phyloP scores from a whole-genome alignment of 2,113 vertebrate genomes.

The Cyanistes caeruleus region DNA sequence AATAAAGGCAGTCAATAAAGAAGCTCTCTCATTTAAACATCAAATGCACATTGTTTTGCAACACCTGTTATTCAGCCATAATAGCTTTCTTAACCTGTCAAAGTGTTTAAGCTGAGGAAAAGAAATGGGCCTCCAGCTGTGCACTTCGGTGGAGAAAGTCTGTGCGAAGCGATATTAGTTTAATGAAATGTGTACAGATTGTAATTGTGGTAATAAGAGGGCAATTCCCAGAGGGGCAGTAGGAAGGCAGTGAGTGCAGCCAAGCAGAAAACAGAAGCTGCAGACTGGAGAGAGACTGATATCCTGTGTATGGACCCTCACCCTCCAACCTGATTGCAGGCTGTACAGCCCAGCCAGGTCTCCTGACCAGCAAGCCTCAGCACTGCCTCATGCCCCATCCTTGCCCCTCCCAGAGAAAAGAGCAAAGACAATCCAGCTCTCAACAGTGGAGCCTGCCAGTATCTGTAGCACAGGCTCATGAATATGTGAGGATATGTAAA shows the following conservation, averaged over 20 bases:
- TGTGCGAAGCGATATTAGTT: constrained; percentile 83
- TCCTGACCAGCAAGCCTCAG: fast-evolving
- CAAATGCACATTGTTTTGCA: constrained; percentile 84
- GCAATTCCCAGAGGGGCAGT: constrained; percentile 81
- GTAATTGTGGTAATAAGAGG: constrained; percentile 96
- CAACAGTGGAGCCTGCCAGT: not conserved
- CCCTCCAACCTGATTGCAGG: not conserved
- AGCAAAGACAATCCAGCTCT: not conserved
- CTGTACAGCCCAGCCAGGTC: not conserved
- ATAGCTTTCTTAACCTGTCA: constrained; percentile 87
- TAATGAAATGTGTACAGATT: constrained; percentile 99
- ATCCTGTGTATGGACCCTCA: not conserved
- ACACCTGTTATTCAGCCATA: constrained; percentile 88
- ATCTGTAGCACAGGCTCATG: not conserved
- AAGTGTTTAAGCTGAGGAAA: constrained; percentile 84
- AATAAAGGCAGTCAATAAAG: constrained; percentile 86
- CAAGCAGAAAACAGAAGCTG: constrained; percentile 77
- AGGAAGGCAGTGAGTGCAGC: constrained; percentile 69
- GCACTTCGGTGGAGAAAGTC: constrained; percentile 79
- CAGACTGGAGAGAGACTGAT: constrained; percentile 35
- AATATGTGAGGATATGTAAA: fast-evolving
- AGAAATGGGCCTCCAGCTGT: constrained; percentile 90
- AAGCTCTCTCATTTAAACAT: constrained; percentile 85
- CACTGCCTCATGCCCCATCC: too few species aligned
- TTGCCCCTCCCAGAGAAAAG: not conserved